Conservation (phyloP, 2,888 invertebrate genomes). For the Marasmarcha lunaedactyla region DNA sequence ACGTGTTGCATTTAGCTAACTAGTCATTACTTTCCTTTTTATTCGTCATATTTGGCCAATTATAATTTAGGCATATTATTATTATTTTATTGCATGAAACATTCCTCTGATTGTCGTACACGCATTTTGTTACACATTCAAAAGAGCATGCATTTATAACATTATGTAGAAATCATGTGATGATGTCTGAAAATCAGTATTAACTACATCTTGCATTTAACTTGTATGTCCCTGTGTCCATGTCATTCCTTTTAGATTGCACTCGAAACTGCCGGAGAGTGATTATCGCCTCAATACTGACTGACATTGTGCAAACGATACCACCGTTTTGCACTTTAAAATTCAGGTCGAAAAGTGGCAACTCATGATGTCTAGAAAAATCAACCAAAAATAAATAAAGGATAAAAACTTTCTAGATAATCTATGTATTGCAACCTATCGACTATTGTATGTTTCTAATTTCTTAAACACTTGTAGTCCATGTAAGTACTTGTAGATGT, state of each 20-base stretch:
- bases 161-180: background rate
- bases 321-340: background rate
- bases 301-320: slow-evolving; percentile 21
- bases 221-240: slow-evolving; percentile 39
- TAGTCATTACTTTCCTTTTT: background rate
- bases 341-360: background rate
- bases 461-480: slow-evolving; percentile 22
- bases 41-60: background rate
- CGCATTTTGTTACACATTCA: slow-evolving; percentile 23
- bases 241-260: slow-evolving; percentile 56
- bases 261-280: slow-evolving; percentile 67
- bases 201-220: slow-evolving; percentile 12
- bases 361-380: slow-evolving; percentile 18
- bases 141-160: slow-evolving; percentile 12
- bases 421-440: slow-evolving; percentile 25
- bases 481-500: slow-evolving; percentile 57
- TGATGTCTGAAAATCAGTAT: slow-evolving; percentile 5
- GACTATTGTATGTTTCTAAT: slow-evolving; percentile 14
- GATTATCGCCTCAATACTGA: slow-evolving; percentile 49
- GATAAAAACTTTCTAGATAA: background rate
- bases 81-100: slow-evolving; percentile 6
- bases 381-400: slow-evolving; percentile 18
- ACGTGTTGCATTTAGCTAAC: background rate
- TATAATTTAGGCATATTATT: background rate
- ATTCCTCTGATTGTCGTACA: slow-evolving; percentile 9